Evolutionary conservation across 2,113 vertebrate genomes (phyloP).

Genomic region (Sinocyclocheilus grahami): DNA sequence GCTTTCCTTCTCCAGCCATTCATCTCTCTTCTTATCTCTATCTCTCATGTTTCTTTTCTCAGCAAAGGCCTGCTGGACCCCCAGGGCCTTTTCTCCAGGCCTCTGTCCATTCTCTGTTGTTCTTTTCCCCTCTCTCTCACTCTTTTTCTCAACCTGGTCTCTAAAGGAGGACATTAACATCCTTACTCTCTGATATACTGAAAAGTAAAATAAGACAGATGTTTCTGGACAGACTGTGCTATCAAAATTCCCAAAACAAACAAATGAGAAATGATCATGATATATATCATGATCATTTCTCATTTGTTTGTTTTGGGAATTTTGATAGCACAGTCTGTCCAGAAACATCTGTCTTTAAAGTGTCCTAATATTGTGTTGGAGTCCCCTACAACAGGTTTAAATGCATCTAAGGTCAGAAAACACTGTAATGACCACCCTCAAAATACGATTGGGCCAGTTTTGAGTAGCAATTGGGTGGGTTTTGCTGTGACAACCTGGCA

Average conservation of each 20-base stretch:
- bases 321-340: background rate
- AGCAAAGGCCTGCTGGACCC: constrained; percentile 31
- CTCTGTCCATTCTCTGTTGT: constrained; percentile 33
- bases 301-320: background rate
- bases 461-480: no score
- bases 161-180: background rate
- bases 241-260: background rate
- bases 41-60: constrained; percentile 9
- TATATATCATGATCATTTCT: background rate
- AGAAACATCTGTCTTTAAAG: background rate
- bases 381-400: no score
- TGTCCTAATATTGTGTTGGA: no score
- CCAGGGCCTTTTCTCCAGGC: constrained; percentile 20
- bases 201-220: background rate
- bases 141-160: constrained; percentile 55
- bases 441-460: no score
- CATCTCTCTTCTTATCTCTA: constrained; percentile 23
- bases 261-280: background rate
- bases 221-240: background rate
- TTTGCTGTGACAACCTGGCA: no score
- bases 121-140: constrained; percentile 44
- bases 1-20: constrained; percentile 33
- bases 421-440: no score
- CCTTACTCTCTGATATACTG: background rate
- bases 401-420: no score